Evolutionary conservation across 2,888 invertebrate genomes (phyloP).

Genomic region (Eilema sororculum): DNA sequence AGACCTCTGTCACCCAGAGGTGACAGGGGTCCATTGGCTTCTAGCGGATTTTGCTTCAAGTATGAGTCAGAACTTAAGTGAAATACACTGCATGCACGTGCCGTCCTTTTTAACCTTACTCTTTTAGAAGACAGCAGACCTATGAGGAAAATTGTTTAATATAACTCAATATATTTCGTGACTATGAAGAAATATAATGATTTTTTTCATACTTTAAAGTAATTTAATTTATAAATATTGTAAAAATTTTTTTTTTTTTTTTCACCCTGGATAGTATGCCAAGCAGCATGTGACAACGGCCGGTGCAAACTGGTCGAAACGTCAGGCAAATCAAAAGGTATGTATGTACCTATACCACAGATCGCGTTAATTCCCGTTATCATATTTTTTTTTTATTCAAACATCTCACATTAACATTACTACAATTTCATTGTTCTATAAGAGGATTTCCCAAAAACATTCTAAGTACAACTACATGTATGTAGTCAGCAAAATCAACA

Average conservation of each 20-base stretch:
- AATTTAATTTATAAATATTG: too few species aligned
- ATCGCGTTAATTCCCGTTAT: too few species aligned
- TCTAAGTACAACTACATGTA: neutral
- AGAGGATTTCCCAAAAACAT: neutral
- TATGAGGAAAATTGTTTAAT: neutral
- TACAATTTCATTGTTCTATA: neutral
- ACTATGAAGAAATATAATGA: too few species aligned
- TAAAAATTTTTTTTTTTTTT: too few species aligned
- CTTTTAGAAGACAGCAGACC: neutral
- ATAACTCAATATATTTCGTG: too few species aligned
- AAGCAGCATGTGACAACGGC: too few species aligned
- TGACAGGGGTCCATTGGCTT: slow-evolving; percentile 2
- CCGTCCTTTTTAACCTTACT: neutral
- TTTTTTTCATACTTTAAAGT: too few species aligned
- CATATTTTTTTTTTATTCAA: too few species aligned
- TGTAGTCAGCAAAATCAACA: neutral
- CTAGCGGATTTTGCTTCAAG: neutral
- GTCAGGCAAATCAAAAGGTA: too few species aligned
- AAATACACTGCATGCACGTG: neutral
- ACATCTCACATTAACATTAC: neutral
- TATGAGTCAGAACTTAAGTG: neutral
- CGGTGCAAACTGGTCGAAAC: too few species aligned
- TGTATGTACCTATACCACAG: too few species aligned
- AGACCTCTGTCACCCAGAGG: neutral
- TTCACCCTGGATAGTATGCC: too few species aligned